Evolutionary conservation across 1,140 invertebrate genomes (phyloP).

Genomic region (Bombus pyrosoma): DNA sequence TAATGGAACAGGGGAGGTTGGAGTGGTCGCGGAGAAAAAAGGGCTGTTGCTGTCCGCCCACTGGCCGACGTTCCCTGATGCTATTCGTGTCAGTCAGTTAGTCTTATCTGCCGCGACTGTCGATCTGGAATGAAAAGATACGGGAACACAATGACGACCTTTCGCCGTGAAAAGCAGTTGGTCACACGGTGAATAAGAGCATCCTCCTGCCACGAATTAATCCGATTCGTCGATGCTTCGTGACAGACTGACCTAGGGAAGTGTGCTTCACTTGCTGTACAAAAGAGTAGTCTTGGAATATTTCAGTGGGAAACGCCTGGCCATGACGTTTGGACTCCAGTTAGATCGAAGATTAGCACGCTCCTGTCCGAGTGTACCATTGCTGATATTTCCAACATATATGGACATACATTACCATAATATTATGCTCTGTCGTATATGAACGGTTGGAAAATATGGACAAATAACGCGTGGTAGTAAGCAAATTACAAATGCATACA

Average conservation of each 20-base stretch:
- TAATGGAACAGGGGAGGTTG: slow-evolving; percentile 54
- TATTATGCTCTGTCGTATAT: background rate
- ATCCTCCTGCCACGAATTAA: slow-evolving; percentile 20
- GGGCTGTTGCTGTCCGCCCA: slow-evolving; percentile 34
- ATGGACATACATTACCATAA: background rate
- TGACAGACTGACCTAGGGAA: slow-evolving; percentile 1
- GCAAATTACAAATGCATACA: background rate
- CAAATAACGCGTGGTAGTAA: background rate
- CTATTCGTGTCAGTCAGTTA: slow-evolving; percentile 45
- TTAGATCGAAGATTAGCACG: slow-evolving; percentile 15
- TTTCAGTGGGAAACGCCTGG: background rate
- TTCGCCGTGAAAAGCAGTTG: background rate
- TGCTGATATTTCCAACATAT: background rate
- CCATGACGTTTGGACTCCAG: no score
- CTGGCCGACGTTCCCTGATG: background rate
- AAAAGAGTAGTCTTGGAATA: background rate
- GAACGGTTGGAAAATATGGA: background rate
- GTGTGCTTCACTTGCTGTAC: background rate
- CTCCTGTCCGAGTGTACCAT: background rate
- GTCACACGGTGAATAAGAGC: slow-evolving; percentile 32
- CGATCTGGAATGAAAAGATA: slow-evolving; percentile 59
- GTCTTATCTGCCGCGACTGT: slow-evolving; percentile 30
- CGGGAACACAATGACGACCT: slow-evolving; percentile 34
- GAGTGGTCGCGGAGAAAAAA: slow-evolving; percentile 49
- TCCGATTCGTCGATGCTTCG: slow-evolving; percentile 15